A percentile compares a stretch with the other conserved stretches of the same genome.
Conservation (phyloP, 2,888 invertebrate species). For the Temnothorax rugatulus region DNA sequence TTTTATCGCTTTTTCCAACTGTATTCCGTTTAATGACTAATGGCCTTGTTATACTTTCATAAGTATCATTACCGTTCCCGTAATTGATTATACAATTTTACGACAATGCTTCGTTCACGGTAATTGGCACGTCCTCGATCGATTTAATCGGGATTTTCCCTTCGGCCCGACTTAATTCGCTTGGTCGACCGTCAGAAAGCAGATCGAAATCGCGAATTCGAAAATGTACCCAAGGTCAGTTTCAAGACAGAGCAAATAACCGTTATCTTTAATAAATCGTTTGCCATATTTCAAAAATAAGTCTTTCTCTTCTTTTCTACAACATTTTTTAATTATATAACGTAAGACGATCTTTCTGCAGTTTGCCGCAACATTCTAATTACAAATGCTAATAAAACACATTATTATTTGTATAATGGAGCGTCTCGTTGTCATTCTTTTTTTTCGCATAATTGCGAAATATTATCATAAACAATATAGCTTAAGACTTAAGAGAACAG, state of each 20-base stretch:
- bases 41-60: constrained; percentile 74
- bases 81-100: constrained; percentile 74
- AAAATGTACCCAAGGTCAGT: constrained; percentile 64
- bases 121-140: constrained; percentile 68
- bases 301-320: background rate
- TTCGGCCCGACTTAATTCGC: constrained; percentile 46
- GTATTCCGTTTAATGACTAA: constrained; percentile 55
- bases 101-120: constrained; percentile 57
- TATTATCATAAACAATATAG: background rate
- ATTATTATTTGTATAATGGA: background rate
- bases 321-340: background rate
- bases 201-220: constrained; percentile 56
- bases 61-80: constrained; percentile 56
- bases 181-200: constrained; percentile 63
- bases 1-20: constrained; percentile 24
- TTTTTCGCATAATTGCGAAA: background rate
- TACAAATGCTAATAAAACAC: background rate
- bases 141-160: constrained; percentile 50
- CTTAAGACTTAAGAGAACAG: constrained; percentile 3
- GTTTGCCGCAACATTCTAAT: background rate
- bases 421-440: background rate
- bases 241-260: background rate
- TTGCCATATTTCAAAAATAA: background rate
- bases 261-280: background rate
- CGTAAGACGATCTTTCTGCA: background rate